Evolutionary conservation across 2,797 vertebrate species (phyloP), one percentile per base, ranked within the genome.

Genomic region (Potorous gilbertii): DNA sequence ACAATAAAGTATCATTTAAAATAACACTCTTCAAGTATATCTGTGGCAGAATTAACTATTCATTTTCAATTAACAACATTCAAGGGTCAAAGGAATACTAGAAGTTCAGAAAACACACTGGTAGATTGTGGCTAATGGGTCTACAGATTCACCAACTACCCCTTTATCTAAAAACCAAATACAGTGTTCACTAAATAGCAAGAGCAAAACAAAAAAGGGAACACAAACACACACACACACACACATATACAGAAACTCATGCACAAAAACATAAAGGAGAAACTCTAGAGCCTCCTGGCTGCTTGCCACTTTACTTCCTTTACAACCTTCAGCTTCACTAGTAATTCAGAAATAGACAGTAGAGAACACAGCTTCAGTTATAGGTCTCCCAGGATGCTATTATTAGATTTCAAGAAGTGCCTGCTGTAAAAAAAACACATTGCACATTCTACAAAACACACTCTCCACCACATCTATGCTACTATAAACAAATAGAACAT

Each of bases 401-500:
- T 94, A 95, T 2, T 90, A 93, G 74, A 31, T 46, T 96, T 94
- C 28, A 74, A 92, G 90, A 91, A 95, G 50, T 93, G 27, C 87
- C 94, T 96, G 87, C 55, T 96, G 59, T 94, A 56, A 92, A 94
- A 66, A 57, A 95, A 91, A 92, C 0, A 94, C 3, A 56, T 16
- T 46, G 66, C 52, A 54, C 55, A 91, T 56, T 92, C 92, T 62
- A 89, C 74, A 92, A 96, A 96, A 94, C 89, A 96, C 18, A 92
- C 94, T 92, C 90, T 97, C 90, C 93, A 92, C 87, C 92, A 96
- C 31, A 96, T 95, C 28, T 55, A 94, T 56, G 94, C 5, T 62
- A 90, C 87, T 92, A 92, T 81, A 56, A 96, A 92, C 21, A 97
- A 97, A 97, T 92, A 96, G 90, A 93, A 54, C 40, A n/a, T 52